Conservation (phyloP, 2,113 vertebrate species). For the Bothrops jararaca region DNA sequence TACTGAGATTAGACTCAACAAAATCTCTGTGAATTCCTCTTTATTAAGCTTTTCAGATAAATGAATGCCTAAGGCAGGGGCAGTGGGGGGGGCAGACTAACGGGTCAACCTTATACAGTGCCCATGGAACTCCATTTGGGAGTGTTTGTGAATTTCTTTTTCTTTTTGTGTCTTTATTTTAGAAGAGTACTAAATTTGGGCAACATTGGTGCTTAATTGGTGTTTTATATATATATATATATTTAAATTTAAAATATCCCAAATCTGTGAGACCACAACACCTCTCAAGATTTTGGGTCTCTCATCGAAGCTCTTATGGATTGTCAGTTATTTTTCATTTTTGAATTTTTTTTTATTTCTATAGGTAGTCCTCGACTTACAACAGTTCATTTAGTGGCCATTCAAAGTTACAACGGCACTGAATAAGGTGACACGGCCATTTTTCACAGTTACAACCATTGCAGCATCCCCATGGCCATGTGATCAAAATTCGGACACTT, state of each 20-base stretch:
- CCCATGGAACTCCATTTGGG: neutral
- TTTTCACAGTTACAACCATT: too few relatives aligned
- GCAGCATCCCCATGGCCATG: too few relatives aligned
- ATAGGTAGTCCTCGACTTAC: too few relatives aligned
- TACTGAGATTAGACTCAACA: neutral
- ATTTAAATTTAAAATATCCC: neutral
- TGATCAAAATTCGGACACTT: too few relatives aligned
- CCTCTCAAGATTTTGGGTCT: neutral
- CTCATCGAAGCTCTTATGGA: neutral
- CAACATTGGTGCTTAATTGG: neutral
- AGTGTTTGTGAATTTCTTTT: neutral
- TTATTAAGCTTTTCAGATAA: constrained; percentile 2
- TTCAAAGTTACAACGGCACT: too few relatives aligned
- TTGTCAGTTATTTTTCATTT: neutral
- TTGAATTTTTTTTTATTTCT: neutral
- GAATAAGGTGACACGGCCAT: too few relatives aligned
- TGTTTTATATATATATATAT: neutral
- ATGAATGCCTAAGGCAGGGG: neutral
- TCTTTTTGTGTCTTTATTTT: neutral
- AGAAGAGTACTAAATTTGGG: neutral
- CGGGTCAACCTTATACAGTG: neutral
- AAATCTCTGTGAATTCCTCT: neutral
- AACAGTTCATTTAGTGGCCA: too few relatives aligned
- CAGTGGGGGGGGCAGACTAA: neutral
- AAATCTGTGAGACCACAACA: neutral